These are phyloP conservation scores for Apteryx owenii DNA, from an alignment of 2,113 vertebrate species.

Conservation along the genomic window DNA sequence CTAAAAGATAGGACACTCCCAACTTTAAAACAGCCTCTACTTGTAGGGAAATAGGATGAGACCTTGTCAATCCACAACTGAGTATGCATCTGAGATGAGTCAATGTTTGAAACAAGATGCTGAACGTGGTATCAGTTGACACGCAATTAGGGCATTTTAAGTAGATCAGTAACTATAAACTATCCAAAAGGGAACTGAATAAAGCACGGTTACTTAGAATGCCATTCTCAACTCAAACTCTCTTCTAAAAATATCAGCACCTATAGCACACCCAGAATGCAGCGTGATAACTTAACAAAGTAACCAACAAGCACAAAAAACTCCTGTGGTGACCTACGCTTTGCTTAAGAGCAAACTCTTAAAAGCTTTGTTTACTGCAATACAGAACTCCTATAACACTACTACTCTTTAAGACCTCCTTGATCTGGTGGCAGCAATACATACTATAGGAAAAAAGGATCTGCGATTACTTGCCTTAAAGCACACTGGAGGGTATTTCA, in stretches of 20 bases:
- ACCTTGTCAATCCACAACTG: background rate
- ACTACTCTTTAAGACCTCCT: background rate
- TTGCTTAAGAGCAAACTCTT: background rate
- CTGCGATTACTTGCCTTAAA: background rate
- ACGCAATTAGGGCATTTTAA: background rate
- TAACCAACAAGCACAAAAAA: background rate
- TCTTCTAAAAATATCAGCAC: background rate
- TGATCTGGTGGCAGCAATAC: background rate
- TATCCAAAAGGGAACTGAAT: background rate
- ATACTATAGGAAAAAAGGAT: background rate
- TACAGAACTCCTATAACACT: background rate
- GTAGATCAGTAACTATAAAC: background rate
- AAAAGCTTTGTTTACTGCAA: background rate
- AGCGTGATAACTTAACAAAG: background rate
- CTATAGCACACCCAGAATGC: background rate
- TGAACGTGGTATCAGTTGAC: background rate
- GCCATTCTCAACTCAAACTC: background rate
- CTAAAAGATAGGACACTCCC: background rate
- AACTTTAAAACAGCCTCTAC: background rate
- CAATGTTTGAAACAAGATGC: background rate
- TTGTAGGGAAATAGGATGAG: background rate
- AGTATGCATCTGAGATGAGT: background rate
- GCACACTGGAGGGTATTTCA: background rate
- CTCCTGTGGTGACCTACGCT: fast-evolving
- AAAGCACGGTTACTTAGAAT: background rate